These are phyloP conservation scores for Lasioglossum figueresi DNA, from an alignment of 2,888 invertebrate genomes.

Conservation along the genomic window DNA sequence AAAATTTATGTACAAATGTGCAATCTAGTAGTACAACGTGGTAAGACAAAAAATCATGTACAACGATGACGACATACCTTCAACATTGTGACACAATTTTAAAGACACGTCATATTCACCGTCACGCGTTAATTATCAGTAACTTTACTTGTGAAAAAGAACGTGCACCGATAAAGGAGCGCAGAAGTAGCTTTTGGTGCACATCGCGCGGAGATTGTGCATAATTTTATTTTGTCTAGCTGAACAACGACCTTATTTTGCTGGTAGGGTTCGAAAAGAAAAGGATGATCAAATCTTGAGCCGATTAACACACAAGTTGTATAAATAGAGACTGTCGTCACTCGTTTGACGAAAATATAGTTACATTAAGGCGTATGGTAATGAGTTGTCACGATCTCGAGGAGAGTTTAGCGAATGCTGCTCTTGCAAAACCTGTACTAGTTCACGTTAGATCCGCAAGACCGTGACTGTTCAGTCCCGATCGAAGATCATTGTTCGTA, in stretches of 20 bases:
- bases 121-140: neutral
- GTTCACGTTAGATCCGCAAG: constrained; percentile 10
- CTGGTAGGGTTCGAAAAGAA: neutral
- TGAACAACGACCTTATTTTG: neutral
- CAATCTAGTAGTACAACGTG: neutral
- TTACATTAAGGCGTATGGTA: constrained; percentile 59
- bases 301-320: constrained; percentile 59
- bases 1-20: neutral
- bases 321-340: constrained; percentile 76
- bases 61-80: constrained; percentile 17
- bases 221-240: neutral
- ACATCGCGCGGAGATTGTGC: neutral
- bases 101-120: constrained; percentile 14
- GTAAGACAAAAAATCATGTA: constrained; percentile 23
- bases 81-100: constrained; percentile 31
- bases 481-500: neutral
- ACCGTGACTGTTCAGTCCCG: neutral
- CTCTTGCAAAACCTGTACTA: constrained; percentile 37
- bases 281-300: constrained; percentile 22
- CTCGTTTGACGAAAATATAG: constrained; percentile 58
- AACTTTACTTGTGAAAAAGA: neutral
- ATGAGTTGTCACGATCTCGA: constrained; percentile 44
- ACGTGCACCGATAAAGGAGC: neutral
- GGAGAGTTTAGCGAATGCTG: constrained; percentile 32
- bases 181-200: neutral